These are phyloP conservation scores for Chrysaora quinquecirrha DNA, from an alignment of 30 jellyfish, hydroid and myxozoan species.

Conservation along the genomic window DNA sequence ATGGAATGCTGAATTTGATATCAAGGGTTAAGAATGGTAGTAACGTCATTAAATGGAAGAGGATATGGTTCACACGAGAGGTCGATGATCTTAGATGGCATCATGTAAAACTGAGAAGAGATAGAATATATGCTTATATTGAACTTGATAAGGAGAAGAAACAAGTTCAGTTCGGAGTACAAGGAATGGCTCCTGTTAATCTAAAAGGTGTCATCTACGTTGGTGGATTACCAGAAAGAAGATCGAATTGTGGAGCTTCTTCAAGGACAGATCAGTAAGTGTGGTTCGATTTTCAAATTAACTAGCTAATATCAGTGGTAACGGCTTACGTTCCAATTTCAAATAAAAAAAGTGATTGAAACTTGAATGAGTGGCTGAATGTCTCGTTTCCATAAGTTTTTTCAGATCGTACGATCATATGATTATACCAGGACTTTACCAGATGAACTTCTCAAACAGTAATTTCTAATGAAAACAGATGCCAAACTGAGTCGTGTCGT, in stretches of 20 bases:
- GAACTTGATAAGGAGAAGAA: conserved; percentile 34
- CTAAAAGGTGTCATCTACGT: conserved; percentile 44
- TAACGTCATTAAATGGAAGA: conserved; percentile 31
- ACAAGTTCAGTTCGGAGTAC: conserved; percentile 43
- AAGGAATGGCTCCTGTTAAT: conserved; percentile 20
- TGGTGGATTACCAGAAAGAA: conserved; percentile 35
- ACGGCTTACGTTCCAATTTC: no score
- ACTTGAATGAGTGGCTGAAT: no score
- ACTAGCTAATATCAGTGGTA: no score
- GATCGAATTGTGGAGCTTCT: not conserved
- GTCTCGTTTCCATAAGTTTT: no score
- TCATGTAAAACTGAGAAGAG: conserved; percentile 21
- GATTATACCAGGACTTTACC: no score
- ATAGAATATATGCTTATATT: conserved; percentile 18
- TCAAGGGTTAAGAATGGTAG: conserved; percentile 60
- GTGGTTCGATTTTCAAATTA: not conserved
- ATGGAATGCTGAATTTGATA: conserved; percentile 58
- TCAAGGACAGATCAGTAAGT: conserved; percentile 36
- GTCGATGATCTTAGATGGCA: conserved; percentile 68
- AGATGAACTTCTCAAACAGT: no score
- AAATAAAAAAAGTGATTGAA: no score
- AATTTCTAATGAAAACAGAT: no score
- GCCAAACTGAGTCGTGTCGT: no score
- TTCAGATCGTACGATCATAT: no score
- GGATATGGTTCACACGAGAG: conserved; percentile 55